Base-by-base conservation (phyloP, 2,797 vertebrate species). In the Staurois parvus region DNA sequence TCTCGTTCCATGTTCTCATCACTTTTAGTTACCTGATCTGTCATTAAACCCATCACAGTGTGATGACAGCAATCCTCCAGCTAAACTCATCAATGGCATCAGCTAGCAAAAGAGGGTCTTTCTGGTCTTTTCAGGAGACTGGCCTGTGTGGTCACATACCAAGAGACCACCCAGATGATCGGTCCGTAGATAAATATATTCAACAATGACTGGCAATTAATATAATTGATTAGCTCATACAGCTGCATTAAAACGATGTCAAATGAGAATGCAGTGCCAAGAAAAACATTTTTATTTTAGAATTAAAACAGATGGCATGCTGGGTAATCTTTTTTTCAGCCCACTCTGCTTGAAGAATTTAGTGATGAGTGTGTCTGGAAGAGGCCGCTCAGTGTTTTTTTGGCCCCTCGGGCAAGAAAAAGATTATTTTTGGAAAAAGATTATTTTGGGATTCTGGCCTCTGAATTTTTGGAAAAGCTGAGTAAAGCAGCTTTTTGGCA, bases 101-200 rank as follows among this genome's bases (percentile, higher is more conserved):
- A 15, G 24, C 29, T 72, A 19, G 52, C 17, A 21, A 62, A 40
- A 40, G 24, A 72, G 24, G 79, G 68, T 62, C 48, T 19, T 52
- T 17, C 48, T 52, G 48, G 15, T 52, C 68, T 81, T 81, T 72
- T 72, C 34, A 62, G 68, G 45, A 72, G 79, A 62, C 15, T 30
- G 19, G 42, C 26, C 29, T 48, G 34, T 73, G 70, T 17, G 59
- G 56, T 66, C 19, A 82, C 83, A 78, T 72, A 72, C 52, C 67
- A 77, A 7, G 28, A 86, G 84, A 81, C 84, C 84, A 81, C 79
- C 84, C 72, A 62, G 72, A 29, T 15, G 19, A 79, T 24, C 19
- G n/a, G 62, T 11, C 34, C 30, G 3, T 76, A 84, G 30, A 30
- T 29, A 75, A 68, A 30, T 68, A 72, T 40, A 48, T 67, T 56